phyloP scores from a whole-genome alignment of 2,888 invertebrate genomes.

The Orthosia gothica region DNA sequence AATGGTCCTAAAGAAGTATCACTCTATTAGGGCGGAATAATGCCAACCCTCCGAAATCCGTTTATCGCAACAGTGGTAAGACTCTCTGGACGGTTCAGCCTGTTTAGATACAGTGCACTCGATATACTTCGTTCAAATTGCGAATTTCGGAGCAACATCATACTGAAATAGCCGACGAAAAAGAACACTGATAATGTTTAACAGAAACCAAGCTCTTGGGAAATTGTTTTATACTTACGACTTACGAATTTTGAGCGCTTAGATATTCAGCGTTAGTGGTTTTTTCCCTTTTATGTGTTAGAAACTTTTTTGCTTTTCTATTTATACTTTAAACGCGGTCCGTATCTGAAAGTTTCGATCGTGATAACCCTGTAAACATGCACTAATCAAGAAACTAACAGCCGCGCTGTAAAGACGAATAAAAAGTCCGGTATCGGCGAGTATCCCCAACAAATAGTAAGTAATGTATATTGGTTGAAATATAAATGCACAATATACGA shows the following conservation, averaged over 20 bases:
- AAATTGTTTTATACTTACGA: slow-evolving; percentile 47
- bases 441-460: slow-evolving; percentile 72
- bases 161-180: slow-evolving; percentile 63
- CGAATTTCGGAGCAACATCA: slow-evolving; percentile 69
- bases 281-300: background rate
- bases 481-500: slow-evolving; percentile 87
- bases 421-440: slow-evolving; percentile 45
- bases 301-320: slow-evolving; percentile 4
- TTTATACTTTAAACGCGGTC: background rate
- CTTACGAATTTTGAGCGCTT: slow-evolving; percentile 32
- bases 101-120: slow-evolving; percentile 83
- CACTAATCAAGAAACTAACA: slow-evolving; percentile 40
- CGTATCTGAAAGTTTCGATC: background rate
- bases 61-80: slow-evolving; percentile 85
- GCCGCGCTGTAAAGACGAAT: slow-evolving; percentile 16
- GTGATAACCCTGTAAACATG: background rate
- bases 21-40: slow-evolving; percentile 86
- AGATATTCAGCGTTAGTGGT: slow-evolving; percentile 19
- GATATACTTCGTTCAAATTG: slow-evolving; percentile 78
- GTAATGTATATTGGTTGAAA: slow-evolving; percentile 77
- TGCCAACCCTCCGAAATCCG: slow-evolving; percentile 85
- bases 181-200: slow-evolving; percentile 72
- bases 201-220: slow-evolving; percentile 50
- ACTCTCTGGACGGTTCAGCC: slow-evolving; percentile 76
- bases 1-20: slow-evolving; percentile 86